phyloP scores from a whole-genome alignment of 2,888 invertebrate species.

The Drosophila borealis region DNA sequence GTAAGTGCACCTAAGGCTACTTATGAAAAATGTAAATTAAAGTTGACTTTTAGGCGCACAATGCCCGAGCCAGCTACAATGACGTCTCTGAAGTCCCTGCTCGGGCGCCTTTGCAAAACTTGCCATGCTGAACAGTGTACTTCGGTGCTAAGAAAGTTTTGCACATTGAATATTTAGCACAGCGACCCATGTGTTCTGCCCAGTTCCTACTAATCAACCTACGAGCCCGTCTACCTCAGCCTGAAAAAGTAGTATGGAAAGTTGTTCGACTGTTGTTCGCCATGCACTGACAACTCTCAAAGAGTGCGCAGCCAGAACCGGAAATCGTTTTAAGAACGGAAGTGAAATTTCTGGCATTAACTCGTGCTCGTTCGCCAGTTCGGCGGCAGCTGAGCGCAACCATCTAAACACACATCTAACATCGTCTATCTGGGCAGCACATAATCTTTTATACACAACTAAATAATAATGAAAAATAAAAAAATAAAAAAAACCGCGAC shows the following conservation, averaged over 20 bases:
- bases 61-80: conserved; percentile 25
- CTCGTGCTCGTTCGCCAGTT: conserved; percentile 15
- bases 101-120: conserved; percentile 3
- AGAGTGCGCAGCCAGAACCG: conserved; percentile 45
- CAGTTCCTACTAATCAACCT: no score
- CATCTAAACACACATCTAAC: conserved; percentile 75
- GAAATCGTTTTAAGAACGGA: conserved; percentile 80
- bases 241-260: conserved; percentile 55
- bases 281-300: conserved; percentile 64
- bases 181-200: conserved; percentile 3
- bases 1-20: conserved; percentile 84
- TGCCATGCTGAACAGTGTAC: conserved; percentile 28
- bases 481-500: conserved; percentile 33
- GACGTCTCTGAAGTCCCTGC: conserved; percentile 3
- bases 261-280: conserved; percentile 47
- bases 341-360: conserved; percentile 69
- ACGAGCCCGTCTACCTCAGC: no score
- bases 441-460: conserved; percentile 73
- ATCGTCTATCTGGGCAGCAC: conserved; percentile 54
- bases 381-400: conserved; percentile 68
- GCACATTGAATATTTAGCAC: conserved; percentile 49
- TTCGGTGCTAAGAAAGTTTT: conserved; percentile 57
- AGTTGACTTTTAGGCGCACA: conserved; percentile 80
- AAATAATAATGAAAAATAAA: conserved; percentile 55
- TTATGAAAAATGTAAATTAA: conserved; percentile 83